These are phyloP conservation scores for Apamea anceps DNA, from an alignment of 2,888 invertebrate species.

Conservation along the genomic window DNA sequence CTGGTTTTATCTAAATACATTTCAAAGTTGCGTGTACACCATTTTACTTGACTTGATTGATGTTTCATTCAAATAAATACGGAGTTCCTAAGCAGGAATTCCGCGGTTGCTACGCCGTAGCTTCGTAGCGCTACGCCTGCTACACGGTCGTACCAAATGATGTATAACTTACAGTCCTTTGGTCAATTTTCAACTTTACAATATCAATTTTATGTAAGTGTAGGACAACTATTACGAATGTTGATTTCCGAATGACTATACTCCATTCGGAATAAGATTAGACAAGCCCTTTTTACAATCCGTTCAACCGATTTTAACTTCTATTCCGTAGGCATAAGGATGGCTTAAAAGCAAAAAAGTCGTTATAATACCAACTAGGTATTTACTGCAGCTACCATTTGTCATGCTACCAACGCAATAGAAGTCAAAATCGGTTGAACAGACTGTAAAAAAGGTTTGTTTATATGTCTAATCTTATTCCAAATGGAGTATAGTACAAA, in stretches of 20 bases:
- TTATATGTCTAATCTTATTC: too few relatives aligned
- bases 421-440: too few relatives aligned
- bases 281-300: too few relatives aligned
- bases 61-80: neutral
- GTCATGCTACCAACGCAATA: too few relatives aligned
- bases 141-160: neutral
- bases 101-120: conserved; percentile 9
- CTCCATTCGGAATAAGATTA: too few relatives aligned
- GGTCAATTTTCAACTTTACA: too few relatives aligned
- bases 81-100: neutral
- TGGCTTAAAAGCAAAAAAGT: too few relatives aligned
- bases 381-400: too few relatives aligned
- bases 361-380: too few relatives aligned
- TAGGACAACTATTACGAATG: neutral
- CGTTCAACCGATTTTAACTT: too few relatives aligned
- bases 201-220: neutral
- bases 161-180: neutral
- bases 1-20: neutral
- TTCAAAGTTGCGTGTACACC: neutral
- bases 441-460: too few relatives aligned
- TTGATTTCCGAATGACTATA: neutral
- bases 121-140: conserved; percentile 5
- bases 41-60: neutral
- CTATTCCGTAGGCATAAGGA: too few relatives aligned
- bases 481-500: neutral